phyloP scores from a whole-genome alignment of 2,888 invertebrate genomes.

The Cybosia mesomella region DNA sequence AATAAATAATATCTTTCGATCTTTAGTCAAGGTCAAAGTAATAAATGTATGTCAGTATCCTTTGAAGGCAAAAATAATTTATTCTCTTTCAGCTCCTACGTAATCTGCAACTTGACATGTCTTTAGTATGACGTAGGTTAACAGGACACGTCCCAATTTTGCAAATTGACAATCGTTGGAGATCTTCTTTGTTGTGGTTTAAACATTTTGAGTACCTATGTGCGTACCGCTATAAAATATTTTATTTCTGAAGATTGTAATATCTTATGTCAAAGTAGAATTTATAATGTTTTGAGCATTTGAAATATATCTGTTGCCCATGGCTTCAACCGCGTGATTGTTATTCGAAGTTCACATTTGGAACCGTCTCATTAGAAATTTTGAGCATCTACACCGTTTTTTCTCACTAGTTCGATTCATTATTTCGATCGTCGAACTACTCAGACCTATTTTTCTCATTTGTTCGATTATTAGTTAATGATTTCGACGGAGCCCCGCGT shows the following conservation, averaged over 20 bases:
- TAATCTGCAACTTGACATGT: conserved; percentile 17
- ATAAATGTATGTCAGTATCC: background rate
- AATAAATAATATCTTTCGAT: background rate
- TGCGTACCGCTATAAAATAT: background rate
- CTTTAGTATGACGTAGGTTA: conserved; percentile 22
- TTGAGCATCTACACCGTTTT: too few relatives aligned
- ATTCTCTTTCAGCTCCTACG: background rate
- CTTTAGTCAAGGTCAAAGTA: background rate
- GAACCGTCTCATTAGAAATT: too few relatives aligned
- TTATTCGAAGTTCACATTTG: too few relatives aligned
- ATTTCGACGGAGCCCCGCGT: too few relatives aligned
- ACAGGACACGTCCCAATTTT: conserved; percentile 35
- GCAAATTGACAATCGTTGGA: conserved; percentile 40
- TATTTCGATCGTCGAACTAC: too few relatives aligned
- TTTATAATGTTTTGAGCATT: too few relatives aligned
- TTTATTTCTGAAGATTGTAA: background rate
- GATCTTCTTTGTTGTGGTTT: conserved; percentile 24
- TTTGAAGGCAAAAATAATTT: conserved; percentile 4
- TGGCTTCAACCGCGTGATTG: too few relatives aligned
- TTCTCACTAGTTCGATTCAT: too few relatives aligned
- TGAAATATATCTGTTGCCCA: too few relatives aligned
- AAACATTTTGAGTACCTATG: background rate
- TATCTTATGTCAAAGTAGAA: too few relatives aligned
- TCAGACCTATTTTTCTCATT: too few relatives aligned
- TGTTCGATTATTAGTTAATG: too few relatives aligned